Percentiles rank a stretch among this genome's conserved stretches.
Evolutionary conservation across 2,888 invertebrate species (phyloP).

Genomic region (Phengaris arion): DNA sequence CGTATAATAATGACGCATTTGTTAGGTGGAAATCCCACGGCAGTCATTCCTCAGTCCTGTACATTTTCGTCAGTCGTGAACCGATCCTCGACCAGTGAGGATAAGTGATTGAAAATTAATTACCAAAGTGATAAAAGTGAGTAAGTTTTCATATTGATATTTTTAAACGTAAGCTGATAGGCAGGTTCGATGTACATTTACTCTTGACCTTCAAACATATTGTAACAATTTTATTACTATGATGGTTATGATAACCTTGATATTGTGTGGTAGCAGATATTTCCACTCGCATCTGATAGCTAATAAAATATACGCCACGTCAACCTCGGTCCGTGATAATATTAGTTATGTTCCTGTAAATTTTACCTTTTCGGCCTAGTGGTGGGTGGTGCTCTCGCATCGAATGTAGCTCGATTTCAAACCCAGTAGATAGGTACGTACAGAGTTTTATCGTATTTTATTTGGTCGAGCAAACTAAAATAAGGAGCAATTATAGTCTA

Average conservation of each 20-base stretch:
- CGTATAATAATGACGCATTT: conserved; percentile 5
- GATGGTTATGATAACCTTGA: conserved; percentile 12
- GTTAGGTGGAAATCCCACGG: not conserved
- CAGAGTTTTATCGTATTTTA: no score
- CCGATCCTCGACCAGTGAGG: not conserved
- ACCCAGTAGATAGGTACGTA: no score
- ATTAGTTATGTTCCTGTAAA: not conserved
- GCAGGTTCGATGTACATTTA: not conserved
- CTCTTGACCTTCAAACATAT: not conserved
- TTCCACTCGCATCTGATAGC: not conserved
- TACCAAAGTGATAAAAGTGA: not conserved
- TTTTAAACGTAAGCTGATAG: not conserved
- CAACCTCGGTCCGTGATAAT: not conserved
- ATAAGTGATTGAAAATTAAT: conserved; percentile 1
- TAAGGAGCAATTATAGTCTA: no score
- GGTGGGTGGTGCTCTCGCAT: no score
- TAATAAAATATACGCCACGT: not conserved
- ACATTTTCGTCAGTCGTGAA: conserved; percentile 1
- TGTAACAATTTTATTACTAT: not conserved
- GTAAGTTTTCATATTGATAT: not conserved
- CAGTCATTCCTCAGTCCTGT: not conserved
- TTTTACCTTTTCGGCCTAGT: not conserved
- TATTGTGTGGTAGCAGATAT: conserved; percentile 10
- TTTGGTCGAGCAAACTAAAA: no score
- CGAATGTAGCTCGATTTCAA: no score